Evolutionary conservation across 1,140 invertebrate species (phyloP).

Genomic region (Magallana angulata): DNA sequence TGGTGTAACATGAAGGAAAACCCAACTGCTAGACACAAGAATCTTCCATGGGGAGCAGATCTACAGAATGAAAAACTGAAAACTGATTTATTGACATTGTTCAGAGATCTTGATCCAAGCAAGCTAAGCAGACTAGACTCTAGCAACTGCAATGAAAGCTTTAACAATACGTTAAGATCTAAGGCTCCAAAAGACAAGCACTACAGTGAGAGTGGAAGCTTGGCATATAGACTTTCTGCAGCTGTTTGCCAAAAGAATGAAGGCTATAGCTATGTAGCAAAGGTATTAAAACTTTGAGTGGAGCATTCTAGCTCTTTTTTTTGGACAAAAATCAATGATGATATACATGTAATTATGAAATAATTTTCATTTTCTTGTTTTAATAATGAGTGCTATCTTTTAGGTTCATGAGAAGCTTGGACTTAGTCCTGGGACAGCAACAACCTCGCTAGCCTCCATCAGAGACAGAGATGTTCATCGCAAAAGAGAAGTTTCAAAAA

Average conservation of each 20-base stretch:
- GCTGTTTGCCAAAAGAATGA: background rate
- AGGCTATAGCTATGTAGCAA: background rate
- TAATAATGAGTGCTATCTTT: conserved; percentile 5
- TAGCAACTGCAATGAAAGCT: background rate
- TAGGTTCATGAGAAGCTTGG: background rate
- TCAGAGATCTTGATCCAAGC: background rate
- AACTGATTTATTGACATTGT: background rate
- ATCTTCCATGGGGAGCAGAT: background rate
- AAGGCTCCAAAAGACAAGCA: conserved; percentile 7
- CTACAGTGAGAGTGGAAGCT: background rate
- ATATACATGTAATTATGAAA: too few relatives aligned
- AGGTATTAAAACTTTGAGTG: background rate
- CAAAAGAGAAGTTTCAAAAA: too few relatives aligned
- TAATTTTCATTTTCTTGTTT: too few relatives aligned
- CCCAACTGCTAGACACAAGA: background rate
- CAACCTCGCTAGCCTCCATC: too few relatives aligned
- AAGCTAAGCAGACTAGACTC: background rate
- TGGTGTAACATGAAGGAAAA: background rate
- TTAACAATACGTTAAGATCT: background rate
- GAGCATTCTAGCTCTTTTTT: too few relatives aligned
- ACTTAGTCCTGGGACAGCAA: conserved; percentile 19
- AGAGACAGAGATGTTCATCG: background rate
- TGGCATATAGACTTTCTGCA: background rate
- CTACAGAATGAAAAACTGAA: background rate
- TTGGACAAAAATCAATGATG: background rate